phyloP scores from a whole-genome alignment of 2,888 invertebrate species.

The Hanleya hanleyi region DNA sequence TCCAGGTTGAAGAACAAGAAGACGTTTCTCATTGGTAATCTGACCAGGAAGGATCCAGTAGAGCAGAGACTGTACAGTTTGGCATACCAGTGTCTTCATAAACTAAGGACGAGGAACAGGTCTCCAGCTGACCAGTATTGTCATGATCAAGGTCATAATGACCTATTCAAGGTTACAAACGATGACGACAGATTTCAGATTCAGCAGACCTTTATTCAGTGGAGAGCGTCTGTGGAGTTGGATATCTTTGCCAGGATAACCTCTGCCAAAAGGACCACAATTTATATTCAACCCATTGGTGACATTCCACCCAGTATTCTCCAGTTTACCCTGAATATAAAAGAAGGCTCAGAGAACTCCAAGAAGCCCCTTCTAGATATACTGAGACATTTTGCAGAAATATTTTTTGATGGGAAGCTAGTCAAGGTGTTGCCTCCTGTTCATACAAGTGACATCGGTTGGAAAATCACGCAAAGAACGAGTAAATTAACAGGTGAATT shows the following conservation, averaged over 20 bases:
- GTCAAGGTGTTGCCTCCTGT: conserved; percentile 49
- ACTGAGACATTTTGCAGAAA: conserved; percentile 55
- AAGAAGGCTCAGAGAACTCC: conserved; percentile 24
- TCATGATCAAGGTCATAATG: not conserved
- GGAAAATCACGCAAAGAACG: conserved; percentile 42
- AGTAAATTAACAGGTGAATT: conserved; percentile 46
- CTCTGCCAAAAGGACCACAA: not conserved
- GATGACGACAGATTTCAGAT: not conserved
- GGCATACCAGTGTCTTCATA: conserved; percentile 28
- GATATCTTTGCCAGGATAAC: not conserved
- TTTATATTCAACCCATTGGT: not conserved
- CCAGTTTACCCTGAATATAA: not conserved
- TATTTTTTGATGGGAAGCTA: conserved; percentile 59
- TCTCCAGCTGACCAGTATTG: not conserved
- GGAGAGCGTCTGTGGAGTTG: not conserved
- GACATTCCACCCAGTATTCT: not conserved
- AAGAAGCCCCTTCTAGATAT: conserved; percentile 48
- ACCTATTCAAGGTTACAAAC: not conserved
- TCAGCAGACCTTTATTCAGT: conserved; percentile 8
- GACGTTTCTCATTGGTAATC: conserved; percentile 41
- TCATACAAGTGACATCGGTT: conserved; percentile 41
- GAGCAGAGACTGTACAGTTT: conserved; percentile 43
- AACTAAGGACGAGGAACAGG: not conserved
- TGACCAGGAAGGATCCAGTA: conserved; percentile 37
- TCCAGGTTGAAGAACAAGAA: not conserved